Evolutionary conservation across 2,113 vertebrate genomes (phyloP).

Genomic region (Psilopogon haemacephalus): DNA sequence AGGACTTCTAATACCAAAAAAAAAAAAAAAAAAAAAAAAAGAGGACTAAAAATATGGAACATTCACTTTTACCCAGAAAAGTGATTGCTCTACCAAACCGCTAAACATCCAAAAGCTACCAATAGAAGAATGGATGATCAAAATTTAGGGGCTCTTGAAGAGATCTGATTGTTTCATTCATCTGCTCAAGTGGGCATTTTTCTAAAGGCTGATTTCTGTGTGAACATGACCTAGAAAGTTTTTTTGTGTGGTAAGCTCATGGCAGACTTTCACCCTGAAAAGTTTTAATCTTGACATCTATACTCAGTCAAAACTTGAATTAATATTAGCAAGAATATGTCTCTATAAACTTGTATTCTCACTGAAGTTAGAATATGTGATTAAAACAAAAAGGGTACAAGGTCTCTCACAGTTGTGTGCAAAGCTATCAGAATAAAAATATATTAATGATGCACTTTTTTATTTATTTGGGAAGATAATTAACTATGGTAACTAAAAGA

Average conservation of each 20-base stretch:
- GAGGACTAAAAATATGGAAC: background rate
- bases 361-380: no score
- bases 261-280: background rate
- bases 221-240: background rate
- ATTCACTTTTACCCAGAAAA: background rate
- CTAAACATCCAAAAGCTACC: background rate
- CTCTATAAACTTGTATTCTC: no score
- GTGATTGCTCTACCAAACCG: background rate
- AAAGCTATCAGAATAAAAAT: background rate
- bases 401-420: background rate
- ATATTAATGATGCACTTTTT: background rate
- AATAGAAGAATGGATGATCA: background rate
- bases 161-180: background rate
- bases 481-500: background rate
- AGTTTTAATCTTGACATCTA: background rate
- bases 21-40: background rate
- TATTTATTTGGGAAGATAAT: background rate
- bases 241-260: background rate
- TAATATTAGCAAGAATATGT: background rate
- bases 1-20: no score
- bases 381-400: no score
- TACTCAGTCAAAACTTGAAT: background rate
- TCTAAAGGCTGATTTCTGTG: background rate
- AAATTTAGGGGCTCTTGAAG: background rate
- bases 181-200: background rate